Percentiles rank a stretch among this genome's conserved stretches.
phyloP scores from a whole-genome alignment of 2,113 vertebrate species.

The Sinocyclocheilus anophthalmus region DNA sequence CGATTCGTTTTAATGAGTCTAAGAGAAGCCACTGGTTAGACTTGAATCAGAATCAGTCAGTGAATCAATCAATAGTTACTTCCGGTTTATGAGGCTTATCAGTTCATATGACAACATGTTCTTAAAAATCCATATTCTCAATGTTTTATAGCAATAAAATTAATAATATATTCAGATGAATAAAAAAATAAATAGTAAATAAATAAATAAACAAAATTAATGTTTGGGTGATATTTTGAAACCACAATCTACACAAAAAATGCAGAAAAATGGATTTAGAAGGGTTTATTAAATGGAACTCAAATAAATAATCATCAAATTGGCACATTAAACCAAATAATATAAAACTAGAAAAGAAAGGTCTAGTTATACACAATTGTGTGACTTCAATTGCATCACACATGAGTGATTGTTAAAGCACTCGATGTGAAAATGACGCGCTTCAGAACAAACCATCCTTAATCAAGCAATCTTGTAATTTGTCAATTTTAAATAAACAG shows the following conservation, averaged over 20 bases:
- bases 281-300: neutral
- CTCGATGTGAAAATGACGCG: neutral
- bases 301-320: neutral
- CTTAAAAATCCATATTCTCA: no score
- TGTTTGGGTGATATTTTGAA: neutral
- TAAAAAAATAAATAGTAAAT: neutral
- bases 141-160: no score
- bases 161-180: no score
- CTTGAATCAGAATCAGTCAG: neutral
- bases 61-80: neutral
- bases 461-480: neutral
- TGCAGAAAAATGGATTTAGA: neutral
- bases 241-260: neutral
- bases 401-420: neutral
- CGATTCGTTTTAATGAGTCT: neutral
- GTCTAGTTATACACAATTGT: neutral
- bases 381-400: neutral
- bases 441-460: neutral
- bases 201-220: neutral
- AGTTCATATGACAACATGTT: neutral
- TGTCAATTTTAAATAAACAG: conserved; percentile 11
- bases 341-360: no score
- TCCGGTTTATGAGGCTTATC: neutral
- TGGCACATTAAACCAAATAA: neutral
- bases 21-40: neutral